Percentiles rank a stretch among this genome's conserved stretches.
Evolutionary conservation across 1,140 invertebrate species (phyloP).

Genomic region (Drosophila nigromelanica): DNA sequence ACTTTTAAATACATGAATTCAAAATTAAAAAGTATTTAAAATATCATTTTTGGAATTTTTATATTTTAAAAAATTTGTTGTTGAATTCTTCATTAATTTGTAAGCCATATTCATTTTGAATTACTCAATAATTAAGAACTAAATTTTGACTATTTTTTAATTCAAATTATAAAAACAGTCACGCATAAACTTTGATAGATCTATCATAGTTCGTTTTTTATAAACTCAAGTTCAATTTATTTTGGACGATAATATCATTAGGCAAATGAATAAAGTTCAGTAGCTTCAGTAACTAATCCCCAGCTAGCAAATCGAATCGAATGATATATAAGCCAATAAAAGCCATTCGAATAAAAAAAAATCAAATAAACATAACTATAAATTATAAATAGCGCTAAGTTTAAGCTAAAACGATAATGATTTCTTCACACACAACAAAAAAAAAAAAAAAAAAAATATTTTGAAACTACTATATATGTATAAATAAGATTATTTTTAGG

Average conservation of each 20-base stretch:
- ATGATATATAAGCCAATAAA: slow-evolving; percentile 29
- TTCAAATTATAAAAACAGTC: background rate
- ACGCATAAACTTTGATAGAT: background rate
- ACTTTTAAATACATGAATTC: background rate
- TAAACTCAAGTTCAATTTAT: background rate
- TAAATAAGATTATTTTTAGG: slow-evolving; percentile 58
- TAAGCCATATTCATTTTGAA: no score
- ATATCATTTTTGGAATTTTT: no score
- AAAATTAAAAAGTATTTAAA: no score
- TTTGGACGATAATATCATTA: background rate
- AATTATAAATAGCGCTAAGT: slow-evolving; percentile 61
- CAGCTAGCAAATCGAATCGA: slow-evolving; percentile 23
- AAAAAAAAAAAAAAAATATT: slow-evolving; percentile 29
- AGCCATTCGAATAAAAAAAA: slow-evolving; percentile 31
- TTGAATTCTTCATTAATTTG: no score
- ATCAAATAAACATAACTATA: slow-evolving; percentile 62
- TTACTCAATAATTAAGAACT: background rate
- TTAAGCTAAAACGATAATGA: slow-evolving; percentile 52
- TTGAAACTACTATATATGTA: slow-evolving; percentile 26
- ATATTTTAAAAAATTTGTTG: background rate
- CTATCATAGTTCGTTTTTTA: background rate
- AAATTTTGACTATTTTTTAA: background rate
- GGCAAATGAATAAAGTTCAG: background rate
- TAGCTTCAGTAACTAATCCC: slow-evolving; percentile 25
- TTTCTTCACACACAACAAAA: slow-evolving; percentile 29